These are phyloP conservation scores for Axis porcinus DNA, from an alignment of 2,113 vertebrate genomes.

Conservation along the genomic window DNA sequence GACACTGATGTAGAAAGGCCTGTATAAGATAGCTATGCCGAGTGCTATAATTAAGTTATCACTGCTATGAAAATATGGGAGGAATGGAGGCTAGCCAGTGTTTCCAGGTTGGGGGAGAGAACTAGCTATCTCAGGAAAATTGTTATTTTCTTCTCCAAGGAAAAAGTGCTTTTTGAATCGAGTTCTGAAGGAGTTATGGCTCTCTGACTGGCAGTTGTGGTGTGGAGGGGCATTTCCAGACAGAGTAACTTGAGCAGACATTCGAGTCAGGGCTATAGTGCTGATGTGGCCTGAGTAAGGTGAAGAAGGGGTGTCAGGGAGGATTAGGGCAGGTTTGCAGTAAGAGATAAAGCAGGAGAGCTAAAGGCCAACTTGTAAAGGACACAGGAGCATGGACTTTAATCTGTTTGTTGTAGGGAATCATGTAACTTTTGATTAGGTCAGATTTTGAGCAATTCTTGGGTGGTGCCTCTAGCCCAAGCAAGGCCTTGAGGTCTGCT, in stretches of 20 bases:
- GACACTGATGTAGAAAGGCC: background rate
- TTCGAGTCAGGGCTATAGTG: background rate
- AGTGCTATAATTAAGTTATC: background rate
- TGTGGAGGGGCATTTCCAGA: background rate
- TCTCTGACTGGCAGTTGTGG: background rate
- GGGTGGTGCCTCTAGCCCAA: background rate
- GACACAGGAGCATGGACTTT: background rate
- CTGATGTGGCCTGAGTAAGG: background rate
- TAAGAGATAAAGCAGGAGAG: background rate
- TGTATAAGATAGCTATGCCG: background rate
- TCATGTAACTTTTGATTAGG: background rate
- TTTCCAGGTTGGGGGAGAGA: background rate
- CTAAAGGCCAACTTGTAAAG: background rate
- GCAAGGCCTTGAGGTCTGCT: background rate
- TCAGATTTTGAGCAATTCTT: constrained; percentile 30
- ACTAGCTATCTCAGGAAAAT: background rate
- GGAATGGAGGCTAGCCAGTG: background rate
- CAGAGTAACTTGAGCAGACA: background rate
- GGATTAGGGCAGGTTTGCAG: background rate
- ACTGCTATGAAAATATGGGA: background rate
- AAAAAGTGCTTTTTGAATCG: background rate
- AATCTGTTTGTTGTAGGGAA: constrained; percentile 21
- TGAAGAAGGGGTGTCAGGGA: background rate
- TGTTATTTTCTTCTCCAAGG: background rate
- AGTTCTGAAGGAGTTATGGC: background rate